Evolutionary conservation across 2,888 invertebrate species (phyloP).

Genomic region (Protonemura montana): DNA sequence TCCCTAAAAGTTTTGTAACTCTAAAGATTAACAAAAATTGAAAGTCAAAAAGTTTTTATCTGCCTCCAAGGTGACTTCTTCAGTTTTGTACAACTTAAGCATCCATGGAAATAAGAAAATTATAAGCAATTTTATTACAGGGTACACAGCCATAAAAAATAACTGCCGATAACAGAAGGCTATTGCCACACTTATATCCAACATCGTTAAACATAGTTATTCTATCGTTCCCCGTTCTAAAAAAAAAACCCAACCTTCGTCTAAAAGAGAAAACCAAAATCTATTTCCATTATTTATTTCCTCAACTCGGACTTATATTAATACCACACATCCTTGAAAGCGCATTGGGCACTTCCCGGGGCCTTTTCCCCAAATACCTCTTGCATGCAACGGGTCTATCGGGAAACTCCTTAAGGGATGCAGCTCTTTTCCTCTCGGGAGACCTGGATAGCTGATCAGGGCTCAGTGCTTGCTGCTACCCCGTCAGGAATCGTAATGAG

Average conservation of each 20-base stretch:
- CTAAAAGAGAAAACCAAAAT: not conserved
- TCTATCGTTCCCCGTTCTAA: not conserved
- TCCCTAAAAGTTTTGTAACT: not conserved
- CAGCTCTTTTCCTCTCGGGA: not conserved
- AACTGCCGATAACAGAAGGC: not conserved
- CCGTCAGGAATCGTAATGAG: conserved; percentile 23
- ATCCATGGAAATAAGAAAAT: not conserved
- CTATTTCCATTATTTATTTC: not conserved
- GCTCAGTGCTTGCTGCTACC: not conserved
- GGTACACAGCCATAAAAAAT: not conserved
- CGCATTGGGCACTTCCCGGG: not conserved
- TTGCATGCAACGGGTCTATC: not conserved
- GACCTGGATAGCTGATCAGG: not conserved
- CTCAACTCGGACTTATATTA: too few species aligned
- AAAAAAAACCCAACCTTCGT: too few species aligned
- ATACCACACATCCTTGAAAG: not conserved
- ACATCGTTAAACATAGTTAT: not conserved
- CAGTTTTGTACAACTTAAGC: too few species aligned
- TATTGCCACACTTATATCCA: not conserved
- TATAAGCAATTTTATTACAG: not conserved
- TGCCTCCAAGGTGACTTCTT: too few species aligned
- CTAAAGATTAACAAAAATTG: not conserved
- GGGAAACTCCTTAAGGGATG: not conserved
- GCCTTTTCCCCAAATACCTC: not conserved
- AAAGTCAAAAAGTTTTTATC: not conserved